A percentile compares a stretch with the other conserved stretches of the same genome.
Conservation (phyloP, 2,888 invertebrate species). For the Amphipyra berbera region DNA sequence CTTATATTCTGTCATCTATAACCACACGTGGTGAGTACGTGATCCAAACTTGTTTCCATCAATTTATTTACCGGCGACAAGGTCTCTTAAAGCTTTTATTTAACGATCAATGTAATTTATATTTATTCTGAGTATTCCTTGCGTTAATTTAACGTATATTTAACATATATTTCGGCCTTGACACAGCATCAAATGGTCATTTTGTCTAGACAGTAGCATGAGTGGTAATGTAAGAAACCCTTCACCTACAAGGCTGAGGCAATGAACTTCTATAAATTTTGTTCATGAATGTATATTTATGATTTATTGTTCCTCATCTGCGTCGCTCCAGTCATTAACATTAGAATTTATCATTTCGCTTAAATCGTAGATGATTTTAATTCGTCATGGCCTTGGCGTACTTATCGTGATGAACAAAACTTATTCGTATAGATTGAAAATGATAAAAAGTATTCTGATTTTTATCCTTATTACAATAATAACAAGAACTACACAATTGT, state of each 20-base stretch:
- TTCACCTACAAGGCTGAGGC: conserved; percentile 38
- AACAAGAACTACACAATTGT: too few relatives aligned
- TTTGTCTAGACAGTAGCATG: conserved; percentile 34
- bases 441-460: too few relatives aligned
- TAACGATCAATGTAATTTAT: conserved; percentile 46
- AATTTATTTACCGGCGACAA: conserved; percentile 43
- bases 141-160: conserved; percentile 48
- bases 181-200: conserved; percentile 30
- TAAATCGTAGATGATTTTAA: conserved; percentile 1
- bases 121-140: conserved; percentile 42
- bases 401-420: too few relatives aligned
- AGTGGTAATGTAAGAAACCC: conserved; percentile 18
- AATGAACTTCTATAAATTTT: conserved; percentile 40
- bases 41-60: conserved; percentile 36
- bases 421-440: too few relatives aligned
- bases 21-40: conserved; percentile 39
- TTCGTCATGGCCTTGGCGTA: not conserved
- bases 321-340: conserved; percentile 4
- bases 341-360: conserved; percentile 2
- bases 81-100: conserved; percentile 49
- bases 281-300: not conserved
- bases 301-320: conserved; percentile 8
- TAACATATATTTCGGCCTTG: conserved; percentile 52
- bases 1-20: conserved; percentile 16
- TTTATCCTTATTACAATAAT: too few relatives aligned